Conservation (phyloP, 2,888 invertebrate genomes). For the Marasmarcha lunaedactyla region DNA sequence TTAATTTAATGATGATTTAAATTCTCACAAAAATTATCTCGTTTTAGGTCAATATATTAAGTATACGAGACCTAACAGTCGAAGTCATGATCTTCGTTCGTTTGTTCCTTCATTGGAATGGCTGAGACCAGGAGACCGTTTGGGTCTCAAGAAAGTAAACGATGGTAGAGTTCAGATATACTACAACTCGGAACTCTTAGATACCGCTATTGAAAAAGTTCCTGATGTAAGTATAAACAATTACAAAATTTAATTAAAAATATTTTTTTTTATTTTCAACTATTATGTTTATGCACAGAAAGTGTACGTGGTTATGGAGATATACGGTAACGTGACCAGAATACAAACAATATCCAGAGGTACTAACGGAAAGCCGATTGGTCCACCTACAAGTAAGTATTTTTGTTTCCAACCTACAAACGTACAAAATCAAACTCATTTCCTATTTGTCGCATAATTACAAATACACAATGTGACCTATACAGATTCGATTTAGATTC, state of each 20-base stretch:
- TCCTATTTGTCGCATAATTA: not conserved
- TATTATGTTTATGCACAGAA: conserved; percentile 55
- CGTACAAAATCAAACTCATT: not conserved
- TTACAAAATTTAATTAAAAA: too few species aligned
- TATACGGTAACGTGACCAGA: conserved; percentile 82
- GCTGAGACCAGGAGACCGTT: conserved; percentile 82
- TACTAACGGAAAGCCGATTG: conserved; percentile 21
- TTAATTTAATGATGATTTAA: too few species aligned
- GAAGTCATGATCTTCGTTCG: conserved; percentile 28
- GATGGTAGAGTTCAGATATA: conserved; percentile 79
- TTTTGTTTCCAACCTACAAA: not conserved
- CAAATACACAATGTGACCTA: too few species aligned
- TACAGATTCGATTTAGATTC: too few species aligned
- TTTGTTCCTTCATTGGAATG: conserved; percentile 77
- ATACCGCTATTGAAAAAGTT: conserved; percentile 79
- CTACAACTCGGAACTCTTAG: conserved; percentile 86
- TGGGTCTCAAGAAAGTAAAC: conserved; percentile 79
- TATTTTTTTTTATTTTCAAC: not conserved
- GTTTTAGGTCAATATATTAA: conserved; percentile 40
- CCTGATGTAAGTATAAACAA: conserved; percentile 78
- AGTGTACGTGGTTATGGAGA: conserved; percentile 86
- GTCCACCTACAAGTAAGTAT: conserved; percentile 25
- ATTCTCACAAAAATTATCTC: not conserved
- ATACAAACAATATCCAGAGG: conserved; percentile 77
- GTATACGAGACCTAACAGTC: conserved; percentile 27